Conservation (phyloP, 2,888 invertebrate genomes). For the Sminthurides aquaticus region DNA sequence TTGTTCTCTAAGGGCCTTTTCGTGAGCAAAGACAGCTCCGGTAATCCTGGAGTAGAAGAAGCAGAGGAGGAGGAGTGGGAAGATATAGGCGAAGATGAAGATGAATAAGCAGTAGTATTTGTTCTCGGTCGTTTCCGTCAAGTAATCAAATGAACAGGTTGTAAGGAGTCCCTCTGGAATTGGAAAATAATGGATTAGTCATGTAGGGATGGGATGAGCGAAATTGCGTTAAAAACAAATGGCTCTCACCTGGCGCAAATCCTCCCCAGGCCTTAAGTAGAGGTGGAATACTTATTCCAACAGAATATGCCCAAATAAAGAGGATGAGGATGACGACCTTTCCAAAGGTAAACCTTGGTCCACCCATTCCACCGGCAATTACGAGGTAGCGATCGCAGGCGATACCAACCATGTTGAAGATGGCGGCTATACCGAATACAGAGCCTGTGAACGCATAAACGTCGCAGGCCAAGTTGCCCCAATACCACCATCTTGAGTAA, state of each 20-base stretch:
- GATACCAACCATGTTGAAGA: conserved; percentile 29
- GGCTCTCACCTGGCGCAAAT: conserved; percentile 21
- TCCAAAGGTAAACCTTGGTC: conserved; percentile 17
- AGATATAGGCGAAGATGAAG: conserved; percentile 19
- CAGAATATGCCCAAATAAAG: conserved; percentile 30
- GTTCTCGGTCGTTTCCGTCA: conserved; percentile 22
- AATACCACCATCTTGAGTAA: conserved; percentile 43
- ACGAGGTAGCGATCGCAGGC: conserved; percentile 28
- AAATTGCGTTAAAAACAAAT: too few species aligned
- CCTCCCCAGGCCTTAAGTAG: conserved; percentile 24
- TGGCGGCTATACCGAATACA: conserved; percentile 24
- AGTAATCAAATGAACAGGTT: conserved; percentile 30
- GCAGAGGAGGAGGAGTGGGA: conserved; percentile 18
- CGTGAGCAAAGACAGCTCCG: conserved; percentile 28
- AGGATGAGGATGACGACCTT: conserved; percentile 22
- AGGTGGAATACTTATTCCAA: conserved; percentile 28
- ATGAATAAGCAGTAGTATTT: conserved; percentile 23
- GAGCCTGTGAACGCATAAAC: conserved; percentile 28
- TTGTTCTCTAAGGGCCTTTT: conserved; percentile 26
- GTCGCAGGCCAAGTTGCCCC: conserved; percentile 43
- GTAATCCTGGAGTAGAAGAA: conserved; percentile 28
- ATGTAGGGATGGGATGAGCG: too few species aligned
- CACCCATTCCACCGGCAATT: conserved; percentile 20
- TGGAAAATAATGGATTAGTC: too few species aligned
- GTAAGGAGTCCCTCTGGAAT: conserved; percentile 26